phyloP scores from a whole-genome alignment of 1,140 invertebrate genomes.

The Epicauta chinensis region DNA sequence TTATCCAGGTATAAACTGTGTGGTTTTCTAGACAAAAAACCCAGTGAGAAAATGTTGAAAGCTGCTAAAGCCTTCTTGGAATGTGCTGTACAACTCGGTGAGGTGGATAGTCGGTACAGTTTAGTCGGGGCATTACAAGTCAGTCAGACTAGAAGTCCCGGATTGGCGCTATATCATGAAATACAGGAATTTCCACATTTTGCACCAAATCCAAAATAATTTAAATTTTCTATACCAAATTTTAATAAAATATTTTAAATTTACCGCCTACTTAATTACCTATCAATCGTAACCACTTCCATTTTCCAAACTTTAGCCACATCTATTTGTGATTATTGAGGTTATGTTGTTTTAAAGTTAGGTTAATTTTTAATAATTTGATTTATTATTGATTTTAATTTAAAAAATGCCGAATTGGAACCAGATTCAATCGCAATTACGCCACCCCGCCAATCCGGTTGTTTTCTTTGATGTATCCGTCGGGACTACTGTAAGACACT shows the following conservation, averaged over 20 bases:
- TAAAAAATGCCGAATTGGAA: conserved; percentile 79
- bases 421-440: conserved; percentile 86
- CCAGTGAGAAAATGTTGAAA: conserved; percentile 48
- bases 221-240: too few relatives aligned
- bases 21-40: conserved; percentile 51
- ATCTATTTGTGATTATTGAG: neutral
- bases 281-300: neutral
- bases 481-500: conserved; percentile 68
- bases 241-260: too few relatives aligned
- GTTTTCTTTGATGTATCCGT: conserved; percentile 96
- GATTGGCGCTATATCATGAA: conserved; percentile 50
- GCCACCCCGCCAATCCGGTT: conserved; percentile 90
- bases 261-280: too few relatives aligned
- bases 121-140: conserved; percentile 58
- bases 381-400: neutral
- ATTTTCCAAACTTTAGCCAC: neutral
- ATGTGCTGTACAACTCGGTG: conserved; percentile 54
- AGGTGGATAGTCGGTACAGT: conserved; percentile 52
- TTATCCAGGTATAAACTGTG: too few relatives aligned
- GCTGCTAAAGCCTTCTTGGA: conserved; percentile 52
- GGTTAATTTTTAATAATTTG: neutral
- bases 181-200: conserved; percentile 42
- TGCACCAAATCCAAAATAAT: conserved; percentile 13
- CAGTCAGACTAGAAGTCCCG: conserved; percentile 54
- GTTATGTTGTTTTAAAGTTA: conserved; percentile 9